Evolutionary conservation across 2,797 vertebrate species (phyloP), one percentile per base, ranked within the genome.

Genomic region (Melanotaenia trifasciata): DNA sequence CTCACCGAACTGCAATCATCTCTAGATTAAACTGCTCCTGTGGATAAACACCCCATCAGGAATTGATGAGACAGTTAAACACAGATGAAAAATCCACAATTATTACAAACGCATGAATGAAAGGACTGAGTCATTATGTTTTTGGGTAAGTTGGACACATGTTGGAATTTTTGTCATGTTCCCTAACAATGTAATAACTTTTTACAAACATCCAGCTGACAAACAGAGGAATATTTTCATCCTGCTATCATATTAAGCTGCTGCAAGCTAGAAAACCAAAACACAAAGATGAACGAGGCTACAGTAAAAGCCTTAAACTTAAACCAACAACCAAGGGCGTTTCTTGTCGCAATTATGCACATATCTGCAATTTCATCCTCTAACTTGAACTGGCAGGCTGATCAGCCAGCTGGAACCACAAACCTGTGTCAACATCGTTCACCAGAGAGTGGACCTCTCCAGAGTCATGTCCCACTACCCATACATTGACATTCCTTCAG

Each of bases 21-120:
- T 53, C 16, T 24, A 5, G 60, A 65, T 76, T 79, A 70, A 83
- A 72, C 26, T 36, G 12, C 8, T 36, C 57, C 32, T 38, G 30
- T 78, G 71, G 82, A 58, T 53, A 68, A 70, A 73, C 84, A 59
- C 12, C 26, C 63, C 77, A 75, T 79, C 67, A 58, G 36, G 4
- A 47, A 76, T 14, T 38, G 65, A 86, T 58, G 65, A 64, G 50
- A 58, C 8, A 14, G 3, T 72, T 74, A 72, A 33, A 9, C 40
- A 45, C 18, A 47, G 2, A 12, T 11, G 38, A 26, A 26, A 64
- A 73, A 69, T 51, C 43, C 35, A 61, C 61, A 8, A 47, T 64
- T 43, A 54, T 10, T 12, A 28, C 68, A 54, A 58, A 59, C 60
- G 45, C 57, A 43, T n/a, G 14, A 63, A 67, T 76, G 59, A 72